These are phyloP conservation scores for Leptinotarsa defecta DNA, from an alignment of 1,140 invertebrate genomes.

Conservation along the genomic window DNA sequence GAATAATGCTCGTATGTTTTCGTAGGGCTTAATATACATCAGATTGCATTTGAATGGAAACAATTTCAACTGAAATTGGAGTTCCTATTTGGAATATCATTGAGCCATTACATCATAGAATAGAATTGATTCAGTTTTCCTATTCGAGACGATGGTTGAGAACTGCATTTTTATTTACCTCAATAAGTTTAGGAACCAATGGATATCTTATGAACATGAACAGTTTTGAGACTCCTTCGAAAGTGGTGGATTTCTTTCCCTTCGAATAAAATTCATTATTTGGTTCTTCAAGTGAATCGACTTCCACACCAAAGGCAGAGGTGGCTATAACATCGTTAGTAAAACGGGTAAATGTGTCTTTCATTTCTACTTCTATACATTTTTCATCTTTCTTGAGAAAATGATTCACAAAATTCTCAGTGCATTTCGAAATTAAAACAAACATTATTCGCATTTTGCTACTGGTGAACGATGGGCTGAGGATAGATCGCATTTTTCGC, in stretches of 20 bases:
- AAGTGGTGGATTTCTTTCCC: conserved; percentile 40
- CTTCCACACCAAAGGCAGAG: conserved; percentile 61
- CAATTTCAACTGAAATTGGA: too few relatives aligned
- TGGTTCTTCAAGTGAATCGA: conserved; percentile 60
- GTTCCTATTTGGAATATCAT: too few relatives aligned
- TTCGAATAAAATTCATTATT: conserved; percentile 60
- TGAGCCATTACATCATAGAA: too few relatives aligned
- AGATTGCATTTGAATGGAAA: too few relatives aligned
- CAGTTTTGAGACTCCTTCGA: too few relatives aligned
- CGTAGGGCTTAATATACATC: too few relatives aligned
- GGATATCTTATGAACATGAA: too few relatives aligned
- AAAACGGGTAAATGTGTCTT: conserved; percentile 41
- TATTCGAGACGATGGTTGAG: too few relatives aligned
- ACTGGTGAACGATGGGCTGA: conserved; percentile 55
- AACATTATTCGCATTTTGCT: conserved; percentile 56
- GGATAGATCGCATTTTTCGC: conserved; percentile 51
- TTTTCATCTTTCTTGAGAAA: conserved; percentile 43
- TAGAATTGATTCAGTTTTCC: too few relatives aligned
- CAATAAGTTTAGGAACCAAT: too few relatives aligned
- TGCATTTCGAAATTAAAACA: conserved; percentile 46
- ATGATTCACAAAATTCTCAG: conserved; percentile 45
- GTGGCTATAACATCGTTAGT: conserved; percentile 65
- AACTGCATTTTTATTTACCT: too few relatives aligned
- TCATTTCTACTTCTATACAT: conserved; percentile 38
- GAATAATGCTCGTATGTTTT: too few relatives aligned